Conservation (phyloP, 1,140 invertebrate genomes). For the Camponotus pennsylvanicus region DNA sequence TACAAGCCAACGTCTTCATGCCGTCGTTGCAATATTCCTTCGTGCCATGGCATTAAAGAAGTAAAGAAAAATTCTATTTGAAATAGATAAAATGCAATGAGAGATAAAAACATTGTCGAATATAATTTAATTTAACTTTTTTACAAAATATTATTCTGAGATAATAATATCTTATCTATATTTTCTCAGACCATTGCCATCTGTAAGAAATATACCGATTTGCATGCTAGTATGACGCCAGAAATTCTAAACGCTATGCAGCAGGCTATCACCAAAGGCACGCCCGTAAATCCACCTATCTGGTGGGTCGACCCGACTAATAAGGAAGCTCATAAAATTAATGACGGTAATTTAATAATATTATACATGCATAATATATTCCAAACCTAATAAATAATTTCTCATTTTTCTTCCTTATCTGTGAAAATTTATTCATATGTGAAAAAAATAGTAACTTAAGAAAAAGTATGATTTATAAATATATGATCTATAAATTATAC, state of each 20-base stretch:
- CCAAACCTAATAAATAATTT: constrained; percentile 18
- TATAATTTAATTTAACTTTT: neutral
- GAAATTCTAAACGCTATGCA: constrained; percentile 89
- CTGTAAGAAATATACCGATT: constrained; percentile 88
- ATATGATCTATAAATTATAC: neutral
- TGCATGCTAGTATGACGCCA: constrained; percentile 90
- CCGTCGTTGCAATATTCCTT: constrained; percentile 95
- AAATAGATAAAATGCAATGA: neutral
- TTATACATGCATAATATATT: neutral
- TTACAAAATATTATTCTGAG: neutral
- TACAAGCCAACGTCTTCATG: constrained; percentile 95
- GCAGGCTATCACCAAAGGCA: constrained; percentile 88
- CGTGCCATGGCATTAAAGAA: constrained; percentile 94
- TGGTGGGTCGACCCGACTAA: constrained; percentile 95
- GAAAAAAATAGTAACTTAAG: neutral
- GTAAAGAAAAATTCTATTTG: constrained; percentile 72
- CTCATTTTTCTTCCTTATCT: too few species aligned
- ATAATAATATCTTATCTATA: constrained; percentile 49
- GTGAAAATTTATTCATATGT: too few species aligned
- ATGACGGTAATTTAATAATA: constrained; percentile 87
- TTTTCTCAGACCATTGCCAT: constrained; percentile 88
- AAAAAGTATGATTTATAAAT: neutral
- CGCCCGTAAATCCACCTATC: constrained; percentile 94
- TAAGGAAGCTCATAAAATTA: constrained; percentile 88
- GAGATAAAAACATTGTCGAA: neutral